These are phyloP conservation scores for Ovis canadensis DNA, from an alignment of 2,113 vertebrate genomes.

Conservation along the genomic window DNA sequence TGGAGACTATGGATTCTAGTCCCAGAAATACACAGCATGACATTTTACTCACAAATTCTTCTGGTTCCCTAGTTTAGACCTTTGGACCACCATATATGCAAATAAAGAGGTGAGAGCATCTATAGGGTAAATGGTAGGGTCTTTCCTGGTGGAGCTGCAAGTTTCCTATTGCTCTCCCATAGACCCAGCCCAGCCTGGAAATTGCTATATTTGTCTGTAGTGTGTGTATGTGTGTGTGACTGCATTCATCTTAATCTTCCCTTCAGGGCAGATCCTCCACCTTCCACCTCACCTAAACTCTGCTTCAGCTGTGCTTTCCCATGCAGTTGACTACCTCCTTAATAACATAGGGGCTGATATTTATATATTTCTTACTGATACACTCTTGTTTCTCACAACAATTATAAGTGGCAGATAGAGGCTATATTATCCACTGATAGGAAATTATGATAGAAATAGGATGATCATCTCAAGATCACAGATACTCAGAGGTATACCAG, in stretches of 20 bases:
- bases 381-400: not conserved
- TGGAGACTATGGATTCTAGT: not conserved
- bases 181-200: not conserved
- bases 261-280: not conserved
- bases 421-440: not conserved
- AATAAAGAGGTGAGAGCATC: not conserved
- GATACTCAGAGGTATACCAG: not conserved
- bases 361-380: not conserved
- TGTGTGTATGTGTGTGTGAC: not conserved
- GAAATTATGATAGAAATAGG: not conserved
- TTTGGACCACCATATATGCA: not conserved
- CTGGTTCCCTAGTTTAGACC: not conserved
- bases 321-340: not conserved
- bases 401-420: not conserved
- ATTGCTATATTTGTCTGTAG: not conserved
- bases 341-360: not conserved
- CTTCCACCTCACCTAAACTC: not conserved
- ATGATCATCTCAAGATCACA: not conserved
- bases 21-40: not conserved
- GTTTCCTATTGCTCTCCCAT: not conserved
- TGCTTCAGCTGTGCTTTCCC: not conserved
- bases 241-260: not conserved
- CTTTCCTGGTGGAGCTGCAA: not conserved
- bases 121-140: not conserved
- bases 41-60: not conserved